Percentiles rank a stretch among this genome's conserved stretches.
These are phyloP conservation scores for Trichoplusia ni DNA, from an alignment of 1,140 invertebrate species.

Conservation along the genomic window DNA sequence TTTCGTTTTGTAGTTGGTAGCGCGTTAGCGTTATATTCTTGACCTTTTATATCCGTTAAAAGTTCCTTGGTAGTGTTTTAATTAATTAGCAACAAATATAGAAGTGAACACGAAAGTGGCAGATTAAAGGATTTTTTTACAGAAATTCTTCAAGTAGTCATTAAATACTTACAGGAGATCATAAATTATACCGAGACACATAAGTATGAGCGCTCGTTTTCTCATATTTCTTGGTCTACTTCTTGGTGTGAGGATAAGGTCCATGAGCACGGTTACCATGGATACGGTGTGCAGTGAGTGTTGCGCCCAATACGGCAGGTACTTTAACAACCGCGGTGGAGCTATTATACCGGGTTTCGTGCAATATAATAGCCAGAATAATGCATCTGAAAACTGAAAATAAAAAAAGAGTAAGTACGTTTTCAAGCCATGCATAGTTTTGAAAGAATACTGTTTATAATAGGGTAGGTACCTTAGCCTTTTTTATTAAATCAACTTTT, in stretches of 20 bases:
- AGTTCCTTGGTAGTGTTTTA: too few species aligned
- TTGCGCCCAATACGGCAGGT: conserved; percentile 49
- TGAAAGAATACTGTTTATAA: too few species aligned
- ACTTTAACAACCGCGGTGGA: conserved; percentile 43
- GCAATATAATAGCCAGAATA: conserved; percentile 50
- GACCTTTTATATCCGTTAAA: too few species aligned
- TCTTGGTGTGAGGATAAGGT: conserved; percentile 47
- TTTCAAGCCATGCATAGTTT: neutral
- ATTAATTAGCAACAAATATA: too few species aligned
- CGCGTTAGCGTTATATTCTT: too few species aligned
- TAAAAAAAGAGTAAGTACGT: neutral
- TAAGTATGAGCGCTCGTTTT: conserved; percentile 21
- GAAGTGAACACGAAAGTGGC: too few species aligned
- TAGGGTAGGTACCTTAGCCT: too few species aligned
- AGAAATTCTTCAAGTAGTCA: neutral
- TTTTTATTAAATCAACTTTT: too few species aligned
- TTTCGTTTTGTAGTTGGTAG: too few species aligned
- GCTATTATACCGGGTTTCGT: conserved; percentile 43
- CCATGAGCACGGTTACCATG: conserved; percentile 38
- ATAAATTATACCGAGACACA: conserved; percentile 40
- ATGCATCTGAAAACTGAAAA: conserved; percentile 48
- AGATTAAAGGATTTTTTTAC: too few species aligned
- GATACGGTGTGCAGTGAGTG: conserved; percentile 55
- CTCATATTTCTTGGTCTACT: conserved; percentile 37
- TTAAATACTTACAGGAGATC: conserved; percentile 42